Evolutionary conservation across 2,888 invertebrate genomes (phyloP).

Genomic region (Athalia cordata): DNA sequence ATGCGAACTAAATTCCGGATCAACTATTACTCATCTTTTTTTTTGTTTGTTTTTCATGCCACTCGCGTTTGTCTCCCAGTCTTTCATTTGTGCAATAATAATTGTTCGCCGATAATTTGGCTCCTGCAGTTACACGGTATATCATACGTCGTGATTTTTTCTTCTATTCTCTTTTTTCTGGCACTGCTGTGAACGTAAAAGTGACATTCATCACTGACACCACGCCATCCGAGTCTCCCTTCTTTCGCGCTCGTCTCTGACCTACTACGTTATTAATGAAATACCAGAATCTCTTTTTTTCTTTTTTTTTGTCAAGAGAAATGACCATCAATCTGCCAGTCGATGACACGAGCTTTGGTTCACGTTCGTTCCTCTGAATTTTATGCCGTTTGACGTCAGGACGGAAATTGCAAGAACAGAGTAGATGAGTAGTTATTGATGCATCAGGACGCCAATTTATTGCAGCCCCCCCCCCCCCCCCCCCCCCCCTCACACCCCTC

Average conservation of each 20-base stretch:
- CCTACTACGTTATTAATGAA: conserved; percentile 24
- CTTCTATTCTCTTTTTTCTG: too few species aligned
- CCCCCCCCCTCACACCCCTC: too few species aligned
- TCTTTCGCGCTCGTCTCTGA: not conserved
- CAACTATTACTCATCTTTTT: too few species aligned
- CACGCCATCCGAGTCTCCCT: not conserved
- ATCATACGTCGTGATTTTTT: too few species aligned
- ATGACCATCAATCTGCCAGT: conserved; percentile 27
- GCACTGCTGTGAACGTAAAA: not conserved
- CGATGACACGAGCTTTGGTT: not conserved
- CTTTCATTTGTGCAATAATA: too few species aligned
- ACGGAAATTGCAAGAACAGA: conserved; percentile 25
- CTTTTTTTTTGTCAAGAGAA: not conserved
- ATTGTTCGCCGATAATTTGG: too few species aligned
- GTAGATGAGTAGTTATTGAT: not conserved
- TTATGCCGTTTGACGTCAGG: not conserved
- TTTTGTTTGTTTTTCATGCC: too few species aligned
- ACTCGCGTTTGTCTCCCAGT: too few species aligned
- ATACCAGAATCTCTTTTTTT: conserved; percentile 4
- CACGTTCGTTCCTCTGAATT: not conserved
- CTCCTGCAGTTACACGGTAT: too few species aligned
- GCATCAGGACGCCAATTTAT: not conserved
- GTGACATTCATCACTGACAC: conserved; percentile 27
- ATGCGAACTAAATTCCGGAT: too few species aligned
- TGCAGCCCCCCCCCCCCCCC: too few species aligned